Percentiles rank a stretch among this genome's conserved stretches.
Conservation (phyloP, 2,888 invertebrate genomes). For the Drosophila algonquin region DNA sequence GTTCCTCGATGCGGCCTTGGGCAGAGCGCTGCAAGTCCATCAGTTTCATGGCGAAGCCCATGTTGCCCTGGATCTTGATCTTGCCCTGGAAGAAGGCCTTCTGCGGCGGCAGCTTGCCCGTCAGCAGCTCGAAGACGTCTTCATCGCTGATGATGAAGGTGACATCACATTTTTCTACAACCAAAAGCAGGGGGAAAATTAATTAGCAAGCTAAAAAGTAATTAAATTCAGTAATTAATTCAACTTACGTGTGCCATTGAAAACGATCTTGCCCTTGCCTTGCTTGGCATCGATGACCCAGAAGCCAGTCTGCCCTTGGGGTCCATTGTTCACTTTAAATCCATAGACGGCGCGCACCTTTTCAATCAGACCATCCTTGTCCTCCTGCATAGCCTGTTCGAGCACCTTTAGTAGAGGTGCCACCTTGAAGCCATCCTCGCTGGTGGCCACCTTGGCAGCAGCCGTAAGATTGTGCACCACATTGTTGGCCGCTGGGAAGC, state of each 20-base stretch:
- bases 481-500: slow-evolving; percentile 87
- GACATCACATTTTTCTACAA: slow-evolving; percentile 92
- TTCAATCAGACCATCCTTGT: slow-evolving; percentile 91
- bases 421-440: slow-evolving; percentile 89
- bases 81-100: slow-evolving; percentile 98
- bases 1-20: slow-evolving; percentile 88
- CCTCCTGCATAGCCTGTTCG: slow-evolving; percentile 91
- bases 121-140: slow-evolving; percentile 93
- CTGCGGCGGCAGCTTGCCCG: slow-evolving; percentile 96
- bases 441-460: slow-evolving; percentile 64
- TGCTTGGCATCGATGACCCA: slow-evolving; percentile 97
- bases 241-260: slow-evolving; percentile 86
- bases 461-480: slow-evolving; percentile 81
- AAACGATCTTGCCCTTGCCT: slow-evolving; percentile 93
- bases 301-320: slow-evolving; percentile 89
- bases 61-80: slow-evolving; percentile 97
- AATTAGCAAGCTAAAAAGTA: not conserved
- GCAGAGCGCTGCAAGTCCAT: slow-evolving; percentile 92
- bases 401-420: slow-evolving; percentile 92
- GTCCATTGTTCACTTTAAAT: slow-evolving; percentile 93
- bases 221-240: not conserved
- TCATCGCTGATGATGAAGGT: slow-evolving; percentile 94
- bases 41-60: slow-evolving; percentile 97
- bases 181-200: not conserved
- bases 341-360: slow-evolving; percentile 95